These are phyloP conservation scores for Tonatia bakeri DNA, from an alignment of 2,113 vertebrate species.

Conservation along the genomic window DNA sequence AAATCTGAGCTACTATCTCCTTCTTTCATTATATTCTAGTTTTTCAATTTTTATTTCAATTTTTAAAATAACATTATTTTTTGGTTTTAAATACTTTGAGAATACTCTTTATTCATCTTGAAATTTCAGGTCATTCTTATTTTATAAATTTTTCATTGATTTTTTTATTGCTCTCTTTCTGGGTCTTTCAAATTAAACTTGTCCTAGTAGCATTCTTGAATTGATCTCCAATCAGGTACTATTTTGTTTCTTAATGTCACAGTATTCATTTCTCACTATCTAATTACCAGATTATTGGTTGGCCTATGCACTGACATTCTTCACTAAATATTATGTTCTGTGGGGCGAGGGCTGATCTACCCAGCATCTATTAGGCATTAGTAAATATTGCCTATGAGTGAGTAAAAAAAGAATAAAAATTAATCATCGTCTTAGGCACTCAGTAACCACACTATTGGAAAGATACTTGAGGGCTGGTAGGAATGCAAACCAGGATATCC, in stretches of 20 bases:
- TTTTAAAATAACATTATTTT: background rate
- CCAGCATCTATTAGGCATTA: background rate
- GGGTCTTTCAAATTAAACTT: background rate
- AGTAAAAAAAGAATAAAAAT: background rate
- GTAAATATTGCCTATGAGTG: background rate
- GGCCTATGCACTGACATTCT: background rate
- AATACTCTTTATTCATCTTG: background rate
- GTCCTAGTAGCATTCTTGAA: background rate
- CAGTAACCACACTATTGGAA: background rate
- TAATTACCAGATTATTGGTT: background rate
- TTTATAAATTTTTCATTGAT: background rate
- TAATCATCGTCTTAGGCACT: background rate
- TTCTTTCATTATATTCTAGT: background rate
- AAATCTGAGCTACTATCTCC: background rate
- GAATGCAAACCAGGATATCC: background rate
- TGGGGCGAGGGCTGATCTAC: background rate
- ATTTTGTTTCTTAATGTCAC: background rate
- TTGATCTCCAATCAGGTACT: background rate
- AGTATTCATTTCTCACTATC: background rate
- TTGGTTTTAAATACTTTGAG: background rate
- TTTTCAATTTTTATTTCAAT: background rate
- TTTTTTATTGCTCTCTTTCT: background rate
- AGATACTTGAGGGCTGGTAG: background rate
- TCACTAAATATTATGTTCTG: background rate
- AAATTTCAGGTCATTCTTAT: background rate